Evolutionary conservation across 2,113 vertebrate genomes (phyloP).

Genomic region (Synodontis membranacea): DNA sequence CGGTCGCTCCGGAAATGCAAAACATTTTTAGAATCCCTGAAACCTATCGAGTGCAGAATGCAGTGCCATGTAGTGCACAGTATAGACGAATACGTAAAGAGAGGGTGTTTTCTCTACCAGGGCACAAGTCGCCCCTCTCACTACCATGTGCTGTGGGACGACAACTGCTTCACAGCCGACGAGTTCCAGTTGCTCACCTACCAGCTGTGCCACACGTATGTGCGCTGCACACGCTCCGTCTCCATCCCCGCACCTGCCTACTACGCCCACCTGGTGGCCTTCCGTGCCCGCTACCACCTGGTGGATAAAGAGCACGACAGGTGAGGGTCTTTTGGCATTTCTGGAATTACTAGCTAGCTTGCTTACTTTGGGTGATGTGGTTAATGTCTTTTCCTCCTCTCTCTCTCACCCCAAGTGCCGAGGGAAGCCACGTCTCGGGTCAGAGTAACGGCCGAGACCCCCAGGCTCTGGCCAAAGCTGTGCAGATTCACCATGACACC

Average conservation of each 20-base stretch:
- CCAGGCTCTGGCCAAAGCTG: slow-evolving; percentile 97
- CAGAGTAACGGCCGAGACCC: slow-evolving; percentile 98
- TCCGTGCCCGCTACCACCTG: slow-evolving; percentile 96
- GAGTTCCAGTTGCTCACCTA: slow-evolving; percentile 99
- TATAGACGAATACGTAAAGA: background rate
- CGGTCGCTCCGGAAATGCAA: too few species aligned
- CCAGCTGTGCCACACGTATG: slow-evolving; percentile 99
- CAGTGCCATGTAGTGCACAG: background rate
- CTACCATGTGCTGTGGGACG: slow-evolving; percentile 99
- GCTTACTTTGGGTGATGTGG: background rate
- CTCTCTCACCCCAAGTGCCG: slow-evolving; percentile 78
- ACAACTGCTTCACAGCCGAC: slow-evolving; percentile 98
- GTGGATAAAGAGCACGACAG: slow-evolving; percentile 99
- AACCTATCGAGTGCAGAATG: background rate
- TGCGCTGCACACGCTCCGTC: slow-evolving; percentile 97
- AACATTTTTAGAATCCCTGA: background rate
- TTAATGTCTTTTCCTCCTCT: background rate
- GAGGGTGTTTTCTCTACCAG: slow-evolving; percentile 61
- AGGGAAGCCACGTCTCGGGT: slow-evolving; percentile 99
- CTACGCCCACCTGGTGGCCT: slow-evolving; percentile 97
- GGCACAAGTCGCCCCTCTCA: slow-evolving; percentile 98
- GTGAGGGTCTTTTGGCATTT: slow-evolving; percentile 64
- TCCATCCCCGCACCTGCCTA: slow-evolving; percentile 98
- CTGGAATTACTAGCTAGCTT: background rate
- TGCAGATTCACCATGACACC: slow-evolving; percentile 99